Base-by-base conservation (phyloP, 2,888 invertebrate species). In the Branchipolynoe longqiensis region DNA sequence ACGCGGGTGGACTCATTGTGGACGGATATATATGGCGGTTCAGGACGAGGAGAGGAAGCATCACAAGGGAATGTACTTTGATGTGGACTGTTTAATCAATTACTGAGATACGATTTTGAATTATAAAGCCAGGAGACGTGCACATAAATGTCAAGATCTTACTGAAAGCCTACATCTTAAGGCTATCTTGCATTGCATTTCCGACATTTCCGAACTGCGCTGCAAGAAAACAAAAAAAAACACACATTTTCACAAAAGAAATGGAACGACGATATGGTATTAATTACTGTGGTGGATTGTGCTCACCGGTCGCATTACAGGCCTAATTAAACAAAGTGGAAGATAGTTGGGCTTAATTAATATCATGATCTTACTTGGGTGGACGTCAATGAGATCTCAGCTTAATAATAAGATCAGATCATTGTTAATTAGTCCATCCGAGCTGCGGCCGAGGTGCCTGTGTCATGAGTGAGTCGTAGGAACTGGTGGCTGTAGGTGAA, bases 281-380 rank as follows among this genome's bases (percentile, higher is more conserved):
- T 69, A 69, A 69, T 69, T 69, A 69, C 69, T 36, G 25, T n/a
- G 36, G 69, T 14, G 69, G n/a, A 69, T 69, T 69, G 33, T 69
- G 69, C 33, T 69, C 69, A 69, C 69, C 36, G 18, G 69, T 33
- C 69, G 36, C 18, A 69, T 69, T 69, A 69, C 36, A 28, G 78
- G 78, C 41, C 78, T 78, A 78, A 78, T 78, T 78, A 54, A 78
- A 48, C 54, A 31, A 78, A 78, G 78, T 69, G 78, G 48, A 78
- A 48, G 41, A 48, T 78, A 78, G 78, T 78, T 48, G 54, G 78
- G 54, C 28, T 48, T 78, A 78, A 78, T 78, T 78, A 54, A 41
- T 78, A 41, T 54, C 54, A 18, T 78, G 48, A 78, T 78, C 48
- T 78, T 54, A 78, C 78, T 48, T 78, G 48, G 78, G 28, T 28